Evolutionary conservation across 2,113 vertebrate genomes (phyloP), one percentile per base, ranked within the genome.

Genomic region (Nansenia antarctica): DNA sequence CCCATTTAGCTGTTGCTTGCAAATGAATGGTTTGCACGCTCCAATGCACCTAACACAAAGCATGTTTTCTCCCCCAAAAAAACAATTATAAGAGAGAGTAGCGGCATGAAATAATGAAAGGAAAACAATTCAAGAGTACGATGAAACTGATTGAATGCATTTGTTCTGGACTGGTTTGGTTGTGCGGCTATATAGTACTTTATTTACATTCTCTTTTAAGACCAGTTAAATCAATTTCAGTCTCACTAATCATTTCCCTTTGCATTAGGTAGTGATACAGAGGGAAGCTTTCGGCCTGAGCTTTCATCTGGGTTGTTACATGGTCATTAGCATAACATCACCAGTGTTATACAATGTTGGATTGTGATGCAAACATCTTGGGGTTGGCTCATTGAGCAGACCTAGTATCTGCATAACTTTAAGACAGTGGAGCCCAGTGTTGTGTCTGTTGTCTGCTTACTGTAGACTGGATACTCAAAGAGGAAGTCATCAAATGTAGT

Each of bases 281-380:
- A 85, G 74, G 76, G 82, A 77, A 71, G 77, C 87, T 84, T 86
- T 69, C 11, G 82, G 81, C 69, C 82, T 77, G 86, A 85, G 79
- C 76, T 76, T 80, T 81, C 82, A 81, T 78, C 73, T 55, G 74
- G 20, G 78, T 76, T 60, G 74, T 86, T 84, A 80, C 70, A 73
- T 62, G 65, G 73, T 88, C 86, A 93, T 92, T 93, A 91, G 87
- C 91, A 92, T 92, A 87, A 90, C 89, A 91, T 88, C 89, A 89
- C 80, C 81, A 76, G 76, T 69, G 78, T 65, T 76, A 83, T 83
- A 73, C 27, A 70, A 72, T 69, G n/a, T n/a, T n/a, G 73, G 83
- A 92, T 91, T 92, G 90, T 91, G 89, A 90, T 88, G 86, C 88
- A 91, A 92, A 90, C 83, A 76, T 85, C 83, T 82, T 74, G 60